Evolutionary conservation across 2,888 invertebrate species (phyloP).

Genomic region (Mesochorus sp.): DNA sequence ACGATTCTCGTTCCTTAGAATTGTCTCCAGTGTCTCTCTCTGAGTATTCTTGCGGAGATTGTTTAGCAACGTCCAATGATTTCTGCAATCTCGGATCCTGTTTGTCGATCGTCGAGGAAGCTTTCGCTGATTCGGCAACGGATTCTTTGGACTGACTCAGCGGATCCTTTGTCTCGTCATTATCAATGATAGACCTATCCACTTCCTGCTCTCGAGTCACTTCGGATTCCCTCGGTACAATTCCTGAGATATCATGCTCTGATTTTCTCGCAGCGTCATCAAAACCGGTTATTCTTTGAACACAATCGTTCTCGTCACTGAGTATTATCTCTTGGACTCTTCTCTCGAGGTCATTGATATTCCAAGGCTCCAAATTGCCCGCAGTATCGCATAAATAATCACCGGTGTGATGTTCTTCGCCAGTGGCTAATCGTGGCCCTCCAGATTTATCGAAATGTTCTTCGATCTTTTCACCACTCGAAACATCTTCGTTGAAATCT

Average conservation of each 20-base stretch:
- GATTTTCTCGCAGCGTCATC: neutral
- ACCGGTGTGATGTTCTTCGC: constrained; percentile 53
- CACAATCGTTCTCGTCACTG: constrained; percentile 30
- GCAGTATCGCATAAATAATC: constrained; percentile 34
- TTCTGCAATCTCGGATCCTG: neutral
- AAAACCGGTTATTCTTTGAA: constrained; percentile 30
- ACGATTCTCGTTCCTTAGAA: constrained; percentile 6
- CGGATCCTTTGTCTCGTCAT: neutral
- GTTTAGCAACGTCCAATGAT: constrained; percentile 7
- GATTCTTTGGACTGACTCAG: no score
- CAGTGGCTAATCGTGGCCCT: constrained; percentile 12
- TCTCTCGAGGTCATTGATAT: constrained; percentile 54
- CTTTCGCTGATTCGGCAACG: no score
- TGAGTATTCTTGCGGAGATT: constrained; percentile 24
- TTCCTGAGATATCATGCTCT: neutral
- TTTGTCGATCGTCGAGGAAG: constrained; percentile 4
- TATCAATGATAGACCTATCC: neutral
- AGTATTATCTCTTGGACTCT: constrained; percentile 55
- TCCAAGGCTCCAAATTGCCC: constrained; percentile 64
- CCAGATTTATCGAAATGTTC: constrained; percentile 16
- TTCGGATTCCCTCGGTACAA: neutral
- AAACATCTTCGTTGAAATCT: neutral
- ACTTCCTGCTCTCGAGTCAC: neutral
- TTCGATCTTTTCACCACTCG: constrained; percentile 15
- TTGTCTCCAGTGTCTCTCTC: constrained; percentile 20